These are phyloP conservation scores for Dendrolimus houi DNA, from an alignment of 2,888 invertebrate genomes.

Conservation along the genomic window DNA sequence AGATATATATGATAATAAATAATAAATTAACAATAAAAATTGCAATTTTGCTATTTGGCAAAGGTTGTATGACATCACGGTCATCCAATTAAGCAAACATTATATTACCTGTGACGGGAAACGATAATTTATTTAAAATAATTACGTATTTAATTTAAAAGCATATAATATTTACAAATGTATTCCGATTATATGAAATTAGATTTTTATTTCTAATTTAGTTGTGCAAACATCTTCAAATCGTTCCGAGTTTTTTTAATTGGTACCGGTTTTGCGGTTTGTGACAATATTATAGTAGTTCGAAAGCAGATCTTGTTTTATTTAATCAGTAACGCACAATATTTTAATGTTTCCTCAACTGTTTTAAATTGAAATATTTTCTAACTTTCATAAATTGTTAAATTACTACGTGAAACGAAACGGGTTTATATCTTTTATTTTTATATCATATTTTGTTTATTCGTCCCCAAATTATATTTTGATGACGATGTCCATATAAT, in stretches of 20 bases:
- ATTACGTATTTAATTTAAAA: neutral
- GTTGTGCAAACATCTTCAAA: neutral
- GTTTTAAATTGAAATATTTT: neutral
- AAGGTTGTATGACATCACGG: neutral
- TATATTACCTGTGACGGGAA: neutral
- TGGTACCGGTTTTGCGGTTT: neutral
- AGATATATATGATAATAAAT: too few species aligned
- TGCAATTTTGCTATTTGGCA: neutral
- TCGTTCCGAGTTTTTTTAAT: neutral
- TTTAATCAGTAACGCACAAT: neutral
- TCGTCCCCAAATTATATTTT: too few species aligned
- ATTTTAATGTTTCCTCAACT: neutral
- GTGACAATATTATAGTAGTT: neutral
- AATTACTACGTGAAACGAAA: neutral
- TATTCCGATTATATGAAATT: neutral
- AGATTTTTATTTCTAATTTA: neutral
- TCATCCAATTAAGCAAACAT: neutral
- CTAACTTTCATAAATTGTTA: neutral
- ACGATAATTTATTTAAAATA: neutral
- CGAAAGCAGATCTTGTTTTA: neutral
- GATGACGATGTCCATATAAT: too few species aligned
- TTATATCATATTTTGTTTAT: too few species aligned
- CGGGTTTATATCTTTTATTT: too few species aligned
- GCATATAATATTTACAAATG: neutral
- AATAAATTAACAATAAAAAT: neutral